phyloP scores from a whole-genome alignment of 2,113 vertebrate genomes.

The Psilopsiagon aurifrons region DNA sequence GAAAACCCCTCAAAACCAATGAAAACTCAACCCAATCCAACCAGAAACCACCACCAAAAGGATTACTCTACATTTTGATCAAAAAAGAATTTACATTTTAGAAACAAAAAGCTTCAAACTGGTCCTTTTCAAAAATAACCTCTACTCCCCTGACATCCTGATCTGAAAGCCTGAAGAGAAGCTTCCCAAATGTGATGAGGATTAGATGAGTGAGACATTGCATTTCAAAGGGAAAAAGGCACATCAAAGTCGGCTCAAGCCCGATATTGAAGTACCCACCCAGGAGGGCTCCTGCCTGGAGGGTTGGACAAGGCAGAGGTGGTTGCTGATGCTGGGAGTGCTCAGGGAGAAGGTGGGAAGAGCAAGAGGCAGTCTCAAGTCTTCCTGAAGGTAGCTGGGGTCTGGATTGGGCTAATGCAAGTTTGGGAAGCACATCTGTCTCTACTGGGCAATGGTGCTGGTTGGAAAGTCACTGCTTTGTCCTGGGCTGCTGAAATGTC shows the following conservation, averaged over 20 bases:
- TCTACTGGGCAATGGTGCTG: fast-evolving
- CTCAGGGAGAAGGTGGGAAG: background rate
- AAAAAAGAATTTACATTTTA: background rate
- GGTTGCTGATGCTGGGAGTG: background rate
- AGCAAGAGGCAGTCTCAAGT: background rate
- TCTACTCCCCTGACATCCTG: background rate
- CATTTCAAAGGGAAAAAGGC: slow-evolving; percentile 59
- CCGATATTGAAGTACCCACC: slow-evolving; percentile 18
- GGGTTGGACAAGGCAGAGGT: background rate
- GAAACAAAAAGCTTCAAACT: slow-evolving; percentile 30
- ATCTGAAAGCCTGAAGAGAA: slow-evolving; percentile 23
- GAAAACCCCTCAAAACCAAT: background rate
- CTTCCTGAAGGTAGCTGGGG: background rate
- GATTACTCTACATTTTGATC: background rate
- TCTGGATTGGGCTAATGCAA: background rate
- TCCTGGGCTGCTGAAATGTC: background rate
- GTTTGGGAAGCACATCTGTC: background rate
- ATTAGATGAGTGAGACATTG: slow-evolving; percentile 35
- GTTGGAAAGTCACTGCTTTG: background rate
- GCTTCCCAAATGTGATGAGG: slow-evolving; percentile 47
- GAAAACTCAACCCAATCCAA: background rate
- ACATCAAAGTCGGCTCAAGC: slow-evolving; percentile 32
- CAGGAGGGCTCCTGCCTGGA: slow-evolving; percentile 36
- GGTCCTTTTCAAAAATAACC: slow-evolving; percentile 23
- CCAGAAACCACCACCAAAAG: background rate